Conservation (phyloP, 1,140 invertebrate species). For the Idris sp. region DNA sequence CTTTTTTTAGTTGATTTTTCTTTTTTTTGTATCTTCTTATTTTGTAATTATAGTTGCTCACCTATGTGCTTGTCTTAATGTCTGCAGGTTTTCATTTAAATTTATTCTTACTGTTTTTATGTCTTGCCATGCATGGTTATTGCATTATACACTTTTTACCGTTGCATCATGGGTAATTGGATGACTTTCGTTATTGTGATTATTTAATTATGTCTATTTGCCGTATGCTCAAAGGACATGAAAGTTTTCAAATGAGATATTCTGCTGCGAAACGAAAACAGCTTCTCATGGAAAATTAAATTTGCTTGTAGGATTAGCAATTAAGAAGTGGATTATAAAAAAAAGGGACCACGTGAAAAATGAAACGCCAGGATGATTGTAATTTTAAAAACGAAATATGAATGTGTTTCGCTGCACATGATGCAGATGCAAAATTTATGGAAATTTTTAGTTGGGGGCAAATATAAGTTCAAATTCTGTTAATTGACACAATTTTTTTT, state of each 20-base stretch:
- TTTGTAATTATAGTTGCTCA: slow-evolving; percentile 51
- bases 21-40: slow-evolving; percentile 47
- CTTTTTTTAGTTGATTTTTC: slow-evolving; percentile 11
- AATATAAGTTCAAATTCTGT: too few relatives aligned
- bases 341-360: too few relatives aligned
- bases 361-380: not conserved
- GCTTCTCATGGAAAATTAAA: slow-evolving; percentile 2
- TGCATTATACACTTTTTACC: not conserved
- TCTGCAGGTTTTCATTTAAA: slow-evolving; percentile 9
- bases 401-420: too few relatives aligned
- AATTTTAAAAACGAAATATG: too few relatives aligned
- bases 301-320: not conserved
- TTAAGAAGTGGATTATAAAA: slow-evolving; percentile 1
- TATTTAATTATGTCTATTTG: slow-evolving; percentile 5
- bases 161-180: slow-evolving; percentile 1
- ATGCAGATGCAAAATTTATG: too few relatives aligned
- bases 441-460: too few relatives aligned
- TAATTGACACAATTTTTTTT: too few relatives aligned
- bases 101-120: slow-evolving; percentile 7
- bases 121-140: not conserved
- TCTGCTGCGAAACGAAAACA: not conserved
- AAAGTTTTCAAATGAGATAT: not conserved
- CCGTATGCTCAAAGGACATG: not conserved
- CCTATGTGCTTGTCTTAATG: slow-evolving; percentile 40
- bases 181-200: slow-evolving; percentile 4